phyloP scores from a whole-genome alignment of 2,797 vertebrate species.

The Hydrocynus forskahlii region DNA sequence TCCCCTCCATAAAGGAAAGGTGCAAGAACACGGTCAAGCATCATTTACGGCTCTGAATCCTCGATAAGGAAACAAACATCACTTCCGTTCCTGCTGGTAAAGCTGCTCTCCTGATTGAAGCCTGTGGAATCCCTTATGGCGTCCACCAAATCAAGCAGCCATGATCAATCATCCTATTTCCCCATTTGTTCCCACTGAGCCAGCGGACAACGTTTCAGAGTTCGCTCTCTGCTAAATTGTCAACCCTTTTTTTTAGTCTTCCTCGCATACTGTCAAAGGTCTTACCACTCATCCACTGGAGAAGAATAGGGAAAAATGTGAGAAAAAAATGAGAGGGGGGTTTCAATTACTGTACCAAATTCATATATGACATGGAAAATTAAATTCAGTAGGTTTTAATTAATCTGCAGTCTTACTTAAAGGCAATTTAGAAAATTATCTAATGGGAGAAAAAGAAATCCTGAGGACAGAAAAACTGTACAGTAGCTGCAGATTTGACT shows the following conservation, averaged over 20 bases:
- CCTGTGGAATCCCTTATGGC: constrained; percentile 64
- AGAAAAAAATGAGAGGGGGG: constrained; percentile 66
- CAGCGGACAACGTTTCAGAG: constrained; percentile 51
- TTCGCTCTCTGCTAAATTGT: constrained; percentile 1
- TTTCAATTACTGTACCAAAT: constrained; percentile 77
- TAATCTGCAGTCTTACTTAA: constrained; percentile 82
- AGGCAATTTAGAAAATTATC: constrained; percentile 82
- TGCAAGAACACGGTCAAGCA: not conserved
- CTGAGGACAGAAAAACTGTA: constrained; percentile 62
- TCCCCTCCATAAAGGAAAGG: not conserved
- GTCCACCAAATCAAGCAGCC: constrained; percentile 75
- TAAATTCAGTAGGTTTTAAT: constrained; percentile 81
- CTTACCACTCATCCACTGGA: constrained; percentile 61
- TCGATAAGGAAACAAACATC: constrained; percentile 62
- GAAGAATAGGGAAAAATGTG: constrained; percentile 27
- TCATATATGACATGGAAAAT: constrained; percentile 76
- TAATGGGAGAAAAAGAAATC: constrained; percentile 61
- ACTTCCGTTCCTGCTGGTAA: constrained; percentile 55
- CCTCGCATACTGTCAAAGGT: constrained; percentile 40
- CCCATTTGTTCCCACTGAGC: constrained; percentile 67
- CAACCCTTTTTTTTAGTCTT: not conserved
- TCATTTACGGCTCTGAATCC: not conserved
- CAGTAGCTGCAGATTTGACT: constrained; percentile 48
- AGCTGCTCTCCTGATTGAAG: constrained; percentile 65
- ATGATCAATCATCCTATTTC: constrained; percentile 77